Evolutionary conservation across 2,113 vertebrate genomes (phyloP).

Genomic region (Scophthalmus maximus): DNA sequence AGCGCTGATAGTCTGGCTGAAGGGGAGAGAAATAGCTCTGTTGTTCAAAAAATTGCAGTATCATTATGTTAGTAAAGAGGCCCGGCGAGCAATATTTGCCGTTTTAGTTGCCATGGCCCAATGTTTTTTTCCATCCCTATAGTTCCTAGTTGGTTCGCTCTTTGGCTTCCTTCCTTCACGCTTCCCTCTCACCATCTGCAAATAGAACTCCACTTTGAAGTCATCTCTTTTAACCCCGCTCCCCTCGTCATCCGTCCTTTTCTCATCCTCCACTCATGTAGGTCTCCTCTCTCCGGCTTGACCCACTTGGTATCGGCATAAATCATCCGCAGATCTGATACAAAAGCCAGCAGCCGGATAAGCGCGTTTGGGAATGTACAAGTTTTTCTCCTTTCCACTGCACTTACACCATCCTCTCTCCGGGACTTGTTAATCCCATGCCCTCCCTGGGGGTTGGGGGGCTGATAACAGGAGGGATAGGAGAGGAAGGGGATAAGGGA

Average conservation of each 20-base stretch:
- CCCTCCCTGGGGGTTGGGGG: slow-evolving; percentile 4
- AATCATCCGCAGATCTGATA: slow-evolving; percentile 43
- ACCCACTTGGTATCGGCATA: slow-evolving; percentile 14
- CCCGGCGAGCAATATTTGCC: too few species aligned
- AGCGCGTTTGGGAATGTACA: slow-evolving; percentile 43
- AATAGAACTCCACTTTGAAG: too few species aligned
- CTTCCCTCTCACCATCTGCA: not conserved
- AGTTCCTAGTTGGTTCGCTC: too few species aligned
- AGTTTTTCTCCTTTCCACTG: slow-evolving; percentile 33
- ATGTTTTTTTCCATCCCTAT: too few species aligned
- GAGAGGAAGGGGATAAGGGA: slow-evolving; percentile 18
- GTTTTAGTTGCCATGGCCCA: too few species aligned
- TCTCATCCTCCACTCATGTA: not conserved
- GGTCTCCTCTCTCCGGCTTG: slow-evolving; percentile 4
- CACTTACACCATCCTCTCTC: slow-evolving; percentile 19
- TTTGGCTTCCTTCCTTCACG: too few species aligned
- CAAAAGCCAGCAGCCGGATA: slow-evolving; percentile 39
- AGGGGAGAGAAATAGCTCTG: too few species aligned
- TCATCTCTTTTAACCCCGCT: not conserved
- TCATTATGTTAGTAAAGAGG: too few species aligned
- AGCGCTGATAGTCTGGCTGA: too few species aligned
- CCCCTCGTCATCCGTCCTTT: not conserved
- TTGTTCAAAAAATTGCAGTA: too few species aligned
- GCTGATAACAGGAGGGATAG: slow-evolving; percentile 45
- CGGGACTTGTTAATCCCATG: slow-evolving; percentile 52